Percentiles rank a stretch among this genome's conserved stretches.
These are phyloP conservation scores for Nasonia oneida DNA, from an alignment of 2,888 invertebrate species.

Conservation along the genomic window DNA sequence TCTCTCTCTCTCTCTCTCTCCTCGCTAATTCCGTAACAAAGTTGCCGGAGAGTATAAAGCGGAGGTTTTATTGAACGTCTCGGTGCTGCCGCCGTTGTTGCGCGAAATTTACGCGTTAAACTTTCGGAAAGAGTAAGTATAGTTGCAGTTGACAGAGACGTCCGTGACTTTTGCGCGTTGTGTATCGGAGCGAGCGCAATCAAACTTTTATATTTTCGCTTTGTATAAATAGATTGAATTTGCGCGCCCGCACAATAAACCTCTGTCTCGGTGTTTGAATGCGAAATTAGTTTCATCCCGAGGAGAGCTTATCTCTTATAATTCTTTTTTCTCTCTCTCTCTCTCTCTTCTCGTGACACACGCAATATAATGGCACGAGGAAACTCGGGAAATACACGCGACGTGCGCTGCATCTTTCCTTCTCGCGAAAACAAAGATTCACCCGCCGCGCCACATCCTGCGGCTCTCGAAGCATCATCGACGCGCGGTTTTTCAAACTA, in stretches of 20 bases:
- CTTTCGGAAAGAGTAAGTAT: background rate
- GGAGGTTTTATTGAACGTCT: background rate
- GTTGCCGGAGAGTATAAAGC: background rate
- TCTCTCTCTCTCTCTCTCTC: background rate
- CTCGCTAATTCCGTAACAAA: background rate
- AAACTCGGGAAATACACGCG: constrained; percentile 5
- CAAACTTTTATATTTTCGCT: background rate
- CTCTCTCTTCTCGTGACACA: background rate
- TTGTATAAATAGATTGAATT: background rate
- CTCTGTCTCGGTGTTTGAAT: background rate
- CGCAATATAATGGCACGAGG: background rate
- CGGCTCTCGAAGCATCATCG: too few relatives aligned
- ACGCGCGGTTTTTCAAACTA: too few relatives aligned
- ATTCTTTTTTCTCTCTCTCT: too few relatives aligned
- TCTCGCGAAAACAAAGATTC: too few relatives aligned
- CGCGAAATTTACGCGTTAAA: background rate
- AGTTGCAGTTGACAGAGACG: background rate
- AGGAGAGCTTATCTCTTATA: background rate
- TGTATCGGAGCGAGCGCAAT: background rate
- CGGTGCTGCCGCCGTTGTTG: background rate
- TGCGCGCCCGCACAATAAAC: background rate
- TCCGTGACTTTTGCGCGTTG: background rate
- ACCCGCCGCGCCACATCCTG: too few relatives aligned
- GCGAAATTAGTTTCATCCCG: background rate
- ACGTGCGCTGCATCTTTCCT: too few relatives aligned